phyloP scores from a whole-genome alignment of 92 coral and sea anemone genomes.

The Virgularia gustaviana region DNA sequence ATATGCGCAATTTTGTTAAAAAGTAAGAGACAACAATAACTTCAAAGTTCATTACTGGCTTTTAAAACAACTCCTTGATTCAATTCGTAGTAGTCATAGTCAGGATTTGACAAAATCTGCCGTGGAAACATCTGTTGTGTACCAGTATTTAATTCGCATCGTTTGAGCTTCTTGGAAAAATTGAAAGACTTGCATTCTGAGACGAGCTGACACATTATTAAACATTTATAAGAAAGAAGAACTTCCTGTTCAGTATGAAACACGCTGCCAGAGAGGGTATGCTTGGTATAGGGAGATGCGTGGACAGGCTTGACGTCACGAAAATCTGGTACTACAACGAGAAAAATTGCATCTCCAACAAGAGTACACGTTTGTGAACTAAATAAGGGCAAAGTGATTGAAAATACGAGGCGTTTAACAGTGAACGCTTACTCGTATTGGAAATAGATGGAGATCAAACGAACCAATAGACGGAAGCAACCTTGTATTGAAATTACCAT shows the following conservation, averaged over 20 bases:
- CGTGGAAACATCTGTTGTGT: background rate
- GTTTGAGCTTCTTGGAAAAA: background rate
- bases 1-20: too few relatives aligned
- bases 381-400: too few relatives aligned
- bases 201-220: background rate
- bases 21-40: too few relatives aligned
- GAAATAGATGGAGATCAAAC: too few relatives aligned
- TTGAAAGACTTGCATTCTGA: slow-evolving; percentile 18
- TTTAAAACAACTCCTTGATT: background rate
- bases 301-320: background rate
- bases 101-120: background rate
- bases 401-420: too few relatives aligned
- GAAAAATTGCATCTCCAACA: too few relatives aligned
- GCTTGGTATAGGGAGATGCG: background rate
- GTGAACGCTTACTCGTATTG: too few relatives aligned
- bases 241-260: background rate
- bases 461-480: too few relatives aligned
- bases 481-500: too few relatives aligned
- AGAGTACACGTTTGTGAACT: too few relatives aligned
- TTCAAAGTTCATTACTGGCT: too few relatives aligned
- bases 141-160: slow-evolving; percentile 12
- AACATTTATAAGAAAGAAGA: background rate
- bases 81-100: background rate
- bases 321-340: too few relatives aligned
- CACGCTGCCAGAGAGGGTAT: slow-evolving; percentile 1